Percentiles rank a stretch among this genome's conserved stretches.
Conservation (phyloP, 2,797 vertebrate species). For the Leucoraja ocellata region DNA sequence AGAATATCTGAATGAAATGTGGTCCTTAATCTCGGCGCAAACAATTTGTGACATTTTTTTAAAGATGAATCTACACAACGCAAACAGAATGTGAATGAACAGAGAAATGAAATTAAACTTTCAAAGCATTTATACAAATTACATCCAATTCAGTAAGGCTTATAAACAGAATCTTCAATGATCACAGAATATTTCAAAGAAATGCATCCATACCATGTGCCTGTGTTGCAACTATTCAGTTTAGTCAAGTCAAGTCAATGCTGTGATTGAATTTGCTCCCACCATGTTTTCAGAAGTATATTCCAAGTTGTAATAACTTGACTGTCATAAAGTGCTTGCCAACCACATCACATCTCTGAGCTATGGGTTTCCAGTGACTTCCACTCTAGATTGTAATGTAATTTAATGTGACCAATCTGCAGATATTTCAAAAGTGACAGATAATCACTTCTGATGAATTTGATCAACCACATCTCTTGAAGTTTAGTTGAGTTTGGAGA, state of each 20-base stretch:
- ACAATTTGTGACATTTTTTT: background rate
- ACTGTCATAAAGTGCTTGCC: too few species aligned
- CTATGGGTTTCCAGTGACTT: background rate
- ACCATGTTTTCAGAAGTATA: too few species aligned
- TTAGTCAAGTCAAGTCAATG: too few species aligned
- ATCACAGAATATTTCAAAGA: background rate
- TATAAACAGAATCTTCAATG: background rate
- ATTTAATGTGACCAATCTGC: background rate
- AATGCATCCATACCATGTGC: too few species aligned
- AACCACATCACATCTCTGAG: background rate
- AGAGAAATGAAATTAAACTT: background rate
- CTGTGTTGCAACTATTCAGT: too few species aligned
- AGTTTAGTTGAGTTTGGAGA: too few species aligned
- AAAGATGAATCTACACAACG: background rate
- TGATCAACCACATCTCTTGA: background rate
- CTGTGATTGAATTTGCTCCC: too few species aligned
- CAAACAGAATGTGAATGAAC: background rate
- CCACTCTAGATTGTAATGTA: background rate
- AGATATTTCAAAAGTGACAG: background rate
- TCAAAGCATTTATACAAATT: background rate
- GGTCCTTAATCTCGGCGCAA: background rate
- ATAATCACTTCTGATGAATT: background rate
- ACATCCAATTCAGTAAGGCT: background rate
- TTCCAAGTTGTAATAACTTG: too few species aligned
- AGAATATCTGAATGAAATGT: background rate